Base-by-base conservation (phyloP, 2,113 vertebrate species). In the Microtus oregoni region DNA sequence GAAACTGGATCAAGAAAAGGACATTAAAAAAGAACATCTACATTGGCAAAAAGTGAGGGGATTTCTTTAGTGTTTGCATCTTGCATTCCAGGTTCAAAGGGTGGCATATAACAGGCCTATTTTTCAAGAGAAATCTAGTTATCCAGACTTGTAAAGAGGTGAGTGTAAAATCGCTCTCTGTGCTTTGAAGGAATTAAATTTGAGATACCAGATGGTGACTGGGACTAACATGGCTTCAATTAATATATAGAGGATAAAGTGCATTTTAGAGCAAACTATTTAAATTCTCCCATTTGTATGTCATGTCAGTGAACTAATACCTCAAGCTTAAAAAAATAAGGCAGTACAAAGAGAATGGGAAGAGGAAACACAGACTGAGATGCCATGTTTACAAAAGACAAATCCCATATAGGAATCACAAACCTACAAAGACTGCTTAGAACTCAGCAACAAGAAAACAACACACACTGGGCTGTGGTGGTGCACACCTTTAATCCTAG, bases 1-100 rank as follows among this genome's bases (percentile, higher is more conserved):
- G 91, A 95, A 97, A 91, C 30, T 67, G 22, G 15, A 86, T 95
- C 41, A 92, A 89, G 90, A 86, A 79, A 89, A 96, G 94, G 38
- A 88, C 47, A 81, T 95, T 86, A 38, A 35, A 32, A 90, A 81
- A 19, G 3, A 89, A 58, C n/a, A 86, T 28, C 50, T 26, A 44
- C 22, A 35, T 87, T 85, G 30, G 41, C 41, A 68, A 86, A 91
- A 83, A 85, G 91, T 67, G 35, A 85, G 55, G 28, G 95, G 77
- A 89, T 63, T 89, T 90, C 9, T 4, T 89, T 26, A 75, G 19
- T 68, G 68, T 85, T 97, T 93, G 22, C 44, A 67, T 76, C 76
- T 90, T 32, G 61, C 22, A 72, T 65, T 26, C 20, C 58, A 79
- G 24, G 78, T 17, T 91, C 75, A 92, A 88, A 97, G 44, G 50